Base-by-base conservation (phyloP, 2,888 invertebrate genomes). In the Theodoxus fluviatilis region DNA sequence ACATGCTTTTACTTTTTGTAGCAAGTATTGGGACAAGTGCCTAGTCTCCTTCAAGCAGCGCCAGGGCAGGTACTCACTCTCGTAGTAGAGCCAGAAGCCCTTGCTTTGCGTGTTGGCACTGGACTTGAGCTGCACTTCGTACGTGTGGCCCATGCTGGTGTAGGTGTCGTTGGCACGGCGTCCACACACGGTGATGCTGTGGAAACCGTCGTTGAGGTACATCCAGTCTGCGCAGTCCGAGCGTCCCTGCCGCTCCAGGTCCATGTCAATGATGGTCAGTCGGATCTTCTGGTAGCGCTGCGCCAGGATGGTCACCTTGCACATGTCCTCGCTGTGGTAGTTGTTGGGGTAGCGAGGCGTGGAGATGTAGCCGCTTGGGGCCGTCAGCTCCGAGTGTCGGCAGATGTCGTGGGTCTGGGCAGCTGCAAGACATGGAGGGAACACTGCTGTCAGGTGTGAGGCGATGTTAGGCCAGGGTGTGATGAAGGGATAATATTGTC, bases 81-180 rank as follows among this genome's bases (percentile, higher is more conserved):
- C 83, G 75, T 81, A 84, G 72, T 83, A 83, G 18, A 85, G 74
- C 85, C 84, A 84, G 77, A 85, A 83, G 52, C 85, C 85, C 68
- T 83, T 83, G 69, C 79, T 79, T 31, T 70, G 75, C n/a, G 68
- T 74, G 25, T 77, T 71, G 6, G 79, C 74, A 35, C 74, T 75
- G 55, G 84, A 79, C 59, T 73, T 72, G 15, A 85, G 76, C 22
- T 80, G 74, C 4, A 84, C 76, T 35, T 77, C 72, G 57, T 78
- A 77, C 52, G 77, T 77, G 57, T 75, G 73, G 12, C 78, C 74
- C 22, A 76, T 74, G 35, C 75, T 76, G 67, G 69, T 68, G 57
- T 83, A 69, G 28, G 77, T 75, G 43, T 81, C 79, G 61, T 82
- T 81, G 35, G 76, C 75, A 6, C 83, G 76, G 49, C 76, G 75